Evolutionary conservation across 2,113 vertebrate genomes (phyloP).

Genomic region (Rhea americana): DNA sequence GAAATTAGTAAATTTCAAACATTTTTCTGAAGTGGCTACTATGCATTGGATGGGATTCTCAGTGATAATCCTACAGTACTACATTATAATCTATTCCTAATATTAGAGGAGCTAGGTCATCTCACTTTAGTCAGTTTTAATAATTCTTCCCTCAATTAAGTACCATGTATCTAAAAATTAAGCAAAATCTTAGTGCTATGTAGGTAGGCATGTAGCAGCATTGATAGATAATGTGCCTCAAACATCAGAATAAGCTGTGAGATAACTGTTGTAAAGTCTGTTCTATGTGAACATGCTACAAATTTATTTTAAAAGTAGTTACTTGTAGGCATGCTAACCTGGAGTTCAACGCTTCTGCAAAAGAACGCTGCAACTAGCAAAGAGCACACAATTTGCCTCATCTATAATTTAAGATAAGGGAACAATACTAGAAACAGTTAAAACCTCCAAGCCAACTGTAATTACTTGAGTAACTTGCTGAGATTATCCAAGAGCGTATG

Average conservation of each 20-base stretch:
- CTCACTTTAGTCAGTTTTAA: not conserved
- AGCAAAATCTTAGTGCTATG: not conserved
- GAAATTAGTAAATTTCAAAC: not conserved
- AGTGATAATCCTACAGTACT: not conserved
- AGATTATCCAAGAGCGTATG: not conserved
- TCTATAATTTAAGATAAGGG: slow-evolving; percentile 4
- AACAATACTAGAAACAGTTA: not conserved
- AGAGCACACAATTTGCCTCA: not conserved
- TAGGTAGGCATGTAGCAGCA: not conserved
- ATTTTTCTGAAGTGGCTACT: not conserved
- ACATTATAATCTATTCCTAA: not conserved
- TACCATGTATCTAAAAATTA: not conserved
- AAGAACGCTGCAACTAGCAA: not conserved
- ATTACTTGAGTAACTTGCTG: not conserved
- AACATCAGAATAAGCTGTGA: accelerated
- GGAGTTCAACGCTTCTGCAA: not conserved
- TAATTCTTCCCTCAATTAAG: not conserved
- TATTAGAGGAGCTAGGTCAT: not conserved
- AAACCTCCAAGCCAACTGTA: not conserved
- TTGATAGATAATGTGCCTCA: not conserved
- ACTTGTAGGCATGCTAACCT: not conserved
- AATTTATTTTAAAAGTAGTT: not conserved
- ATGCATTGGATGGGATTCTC: not conserved
- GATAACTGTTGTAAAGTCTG: not conserved
- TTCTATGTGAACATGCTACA: not conserved